These are phyloP conservation scores for Cephus nigrinus DNA, from an alignment of 2,888 invertebrate species.

Conservation along the genomic window DNA sequence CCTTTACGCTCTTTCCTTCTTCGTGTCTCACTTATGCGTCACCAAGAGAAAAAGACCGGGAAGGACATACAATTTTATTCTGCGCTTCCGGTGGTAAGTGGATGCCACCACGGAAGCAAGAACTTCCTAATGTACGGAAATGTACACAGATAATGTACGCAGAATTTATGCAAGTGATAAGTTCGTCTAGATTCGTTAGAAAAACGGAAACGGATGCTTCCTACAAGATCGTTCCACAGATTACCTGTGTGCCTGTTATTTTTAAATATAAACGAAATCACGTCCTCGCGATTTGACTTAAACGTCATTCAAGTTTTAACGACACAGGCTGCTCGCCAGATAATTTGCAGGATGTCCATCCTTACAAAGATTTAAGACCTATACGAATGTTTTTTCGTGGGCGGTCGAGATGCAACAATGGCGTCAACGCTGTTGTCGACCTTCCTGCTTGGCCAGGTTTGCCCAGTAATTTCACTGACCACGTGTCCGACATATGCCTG, in stretches of 20 bases:
- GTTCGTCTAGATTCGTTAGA: background rate
- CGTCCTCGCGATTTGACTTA: background rate
- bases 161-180: background rate
- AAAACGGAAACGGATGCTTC: background rate
- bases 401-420: background rate
- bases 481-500: slow-evolving; percentile 45
- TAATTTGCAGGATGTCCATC: background rate
- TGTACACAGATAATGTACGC: background rate
- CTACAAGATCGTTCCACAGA: background rate
- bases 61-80: background rate
- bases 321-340: background rate
- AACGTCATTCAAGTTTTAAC: background rate
- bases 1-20: background rate
- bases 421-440: slow-evolving; percentile 1
- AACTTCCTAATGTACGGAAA: background rate
- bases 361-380: background rate
- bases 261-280: background rate
- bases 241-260: background rate
- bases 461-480: slow-evolving; percentile 22
- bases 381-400: slow-evolving; percentile 1
- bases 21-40: background rate
- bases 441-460: background rate
- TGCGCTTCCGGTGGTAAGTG: background rate
- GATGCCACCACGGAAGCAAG: background rate
- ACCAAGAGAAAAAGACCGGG: background rate